Conservation (phyloP, 1,140 invertebrate species). For the Euglossa dilemma region DNA sequence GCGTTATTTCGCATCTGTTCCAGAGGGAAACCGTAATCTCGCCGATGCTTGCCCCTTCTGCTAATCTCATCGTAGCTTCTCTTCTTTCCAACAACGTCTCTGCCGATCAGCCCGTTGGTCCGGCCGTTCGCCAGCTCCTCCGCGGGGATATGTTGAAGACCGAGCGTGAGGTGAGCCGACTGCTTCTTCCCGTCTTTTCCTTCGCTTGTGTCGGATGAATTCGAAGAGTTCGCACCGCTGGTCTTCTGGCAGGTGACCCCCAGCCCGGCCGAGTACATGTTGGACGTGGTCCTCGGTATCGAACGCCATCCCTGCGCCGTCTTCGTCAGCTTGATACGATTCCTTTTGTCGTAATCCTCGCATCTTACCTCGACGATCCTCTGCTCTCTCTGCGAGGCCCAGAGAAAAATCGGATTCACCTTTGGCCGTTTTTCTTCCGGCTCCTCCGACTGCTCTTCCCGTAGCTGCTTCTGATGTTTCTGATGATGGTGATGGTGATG, state of each 20-base stretch:
- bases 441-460: conserved; percentile 38
- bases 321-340: conserved; percentile 90
- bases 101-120: conserved; percentile 51
- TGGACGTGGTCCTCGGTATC: conserved; percentile 88
- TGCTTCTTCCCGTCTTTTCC: conserved; percentile 29
- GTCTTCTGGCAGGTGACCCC: conserved; percentile 20
- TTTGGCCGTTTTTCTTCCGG: conserved; percentile 82
- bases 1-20: conserved; percentile 50
- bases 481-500: conserved; percentile 70
- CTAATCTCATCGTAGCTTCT: conserved; percentile 55
- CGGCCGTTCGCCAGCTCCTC: conserved; percentile 50
- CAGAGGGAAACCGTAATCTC: conserved; percentile 59
- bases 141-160: conserved; percentile 42
- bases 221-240: conserved; percentile 19
- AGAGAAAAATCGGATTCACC: conserved; percentile 91
- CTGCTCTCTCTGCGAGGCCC: conserved; percentile 90
- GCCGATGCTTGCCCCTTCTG: conserved; percentile 51
- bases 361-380: conserved; percentile 91
- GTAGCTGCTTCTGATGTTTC: conserved; percentile 57
- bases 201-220: conserved; percentile 25
- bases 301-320: conserved; percentile 91
- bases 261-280: conserved; percentile 78
- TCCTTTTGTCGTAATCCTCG: conserved; percentile 92
- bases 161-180: conserved; percentile 28
- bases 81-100: conserved; percentile 33